A percentile compares a stretch with the other conserved stretches of the same genome.
phyloP scores from a whole-genome alignment of 2,113 vertebrate genomes.

The Picathartes gymnocephalus region DNA sequence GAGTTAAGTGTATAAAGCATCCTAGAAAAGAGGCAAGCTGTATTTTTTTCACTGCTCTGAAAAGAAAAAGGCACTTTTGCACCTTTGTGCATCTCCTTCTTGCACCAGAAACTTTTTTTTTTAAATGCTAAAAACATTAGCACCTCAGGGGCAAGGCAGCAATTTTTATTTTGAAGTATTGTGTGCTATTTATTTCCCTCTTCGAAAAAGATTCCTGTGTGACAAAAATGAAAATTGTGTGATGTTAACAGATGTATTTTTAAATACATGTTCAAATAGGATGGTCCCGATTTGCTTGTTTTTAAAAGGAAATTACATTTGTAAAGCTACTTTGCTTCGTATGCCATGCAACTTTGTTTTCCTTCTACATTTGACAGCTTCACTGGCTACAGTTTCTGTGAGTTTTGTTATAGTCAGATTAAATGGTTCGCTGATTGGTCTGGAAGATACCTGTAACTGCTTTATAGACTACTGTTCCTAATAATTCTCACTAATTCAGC shows the following conservation, averaged over 20 bases:
- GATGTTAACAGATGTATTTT: conserved; percentile 61
- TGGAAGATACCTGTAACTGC: conserved; percentile 55
- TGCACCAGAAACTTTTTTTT: conserved; percentile 68
- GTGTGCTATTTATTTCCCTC: conserved; percentile 70
- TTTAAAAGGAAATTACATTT: conserved; percentile 63
- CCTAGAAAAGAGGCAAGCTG: conserved; percentile 37
- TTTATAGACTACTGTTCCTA: conserved; percentile 31
- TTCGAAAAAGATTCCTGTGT: conserved; percentile 54
- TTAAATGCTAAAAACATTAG: conserved; percentile 66
- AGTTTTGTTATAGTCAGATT: conserved; percentile 56
- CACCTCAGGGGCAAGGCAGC: conserved; percentile 75
- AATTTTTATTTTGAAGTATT: conserved; percentile 50
- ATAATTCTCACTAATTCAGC: conserved; percentile 53
- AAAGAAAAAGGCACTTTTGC: conserved; percentile 67
- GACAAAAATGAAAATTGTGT: conserved; percentile 56
- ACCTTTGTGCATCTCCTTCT: conserved; percentile 69
- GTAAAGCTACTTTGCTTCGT: conserved; percentile 53
- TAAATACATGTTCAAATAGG: conserved; percentile 58
- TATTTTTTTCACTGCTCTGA: conserved; percentile 62
- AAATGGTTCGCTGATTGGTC: conserved; percentile 49
- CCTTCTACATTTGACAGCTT: conserved; percentile 43
- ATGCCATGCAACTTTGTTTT: conserved; percentile 44
- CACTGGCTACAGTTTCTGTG: conserved; percentile 48
- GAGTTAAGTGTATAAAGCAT: not conserved
- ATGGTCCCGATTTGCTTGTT: conserved; percentile 56